phyloP scores from a whole-genome alignment of 2,888 invertebrate genomes.

The Coenonympha arcania region DNA sequence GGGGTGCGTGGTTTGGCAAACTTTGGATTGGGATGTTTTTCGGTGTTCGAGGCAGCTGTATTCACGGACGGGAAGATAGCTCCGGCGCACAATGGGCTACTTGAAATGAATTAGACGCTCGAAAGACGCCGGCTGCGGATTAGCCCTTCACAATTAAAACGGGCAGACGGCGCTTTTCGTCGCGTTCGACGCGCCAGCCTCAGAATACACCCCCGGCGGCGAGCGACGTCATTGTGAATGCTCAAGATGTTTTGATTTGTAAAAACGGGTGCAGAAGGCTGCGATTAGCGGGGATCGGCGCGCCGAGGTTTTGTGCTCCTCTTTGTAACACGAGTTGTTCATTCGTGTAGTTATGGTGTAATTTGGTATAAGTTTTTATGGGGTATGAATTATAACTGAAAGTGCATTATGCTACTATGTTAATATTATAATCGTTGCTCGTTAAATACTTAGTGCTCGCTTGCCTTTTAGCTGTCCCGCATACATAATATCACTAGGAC shows the following conservation, averaged over 20 bases:
- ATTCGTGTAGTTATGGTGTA: constrained; percentile 35
- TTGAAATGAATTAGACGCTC: constrained; percentile 61
- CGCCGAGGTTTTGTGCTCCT: constrained; percentile 20
- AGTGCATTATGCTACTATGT: constrained; percentile 16
- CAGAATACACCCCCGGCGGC: constrained; percentile 43
- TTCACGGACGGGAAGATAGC: constrained; percentile 32
- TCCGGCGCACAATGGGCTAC: constrained; percentile 47
- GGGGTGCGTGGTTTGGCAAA: constrained; percentile 5
- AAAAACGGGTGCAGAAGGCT: constrained; percentile 33
- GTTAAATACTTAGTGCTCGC: not conserved
- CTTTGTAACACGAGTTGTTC: constrained; percentile 29
- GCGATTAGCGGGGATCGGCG: constrained; percentile 27
- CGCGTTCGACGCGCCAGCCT: constrained; percentile 37
- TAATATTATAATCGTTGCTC: constrained; percentile 21
- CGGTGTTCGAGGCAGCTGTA: constrained; percentile 40
- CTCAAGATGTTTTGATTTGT: constrained; percentile 44
- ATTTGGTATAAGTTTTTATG: constrained; percentile 22
- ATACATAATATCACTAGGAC: not conserved
- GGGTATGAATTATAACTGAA: constrained; percentile 11
- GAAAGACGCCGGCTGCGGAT: constrained; percentile 49
- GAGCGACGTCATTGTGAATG: constrained; percentile 36
- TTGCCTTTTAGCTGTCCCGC: not conserved
- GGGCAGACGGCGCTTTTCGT: constrained; percentile 41
- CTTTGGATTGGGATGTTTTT: constrained; percentile 26
- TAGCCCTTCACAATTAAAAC: constrained; percentile 57